phyloP scores from a whole-genome alignment of 1,140 invertebrate genomes.

The Akabosia matsudoensis region DNA sequence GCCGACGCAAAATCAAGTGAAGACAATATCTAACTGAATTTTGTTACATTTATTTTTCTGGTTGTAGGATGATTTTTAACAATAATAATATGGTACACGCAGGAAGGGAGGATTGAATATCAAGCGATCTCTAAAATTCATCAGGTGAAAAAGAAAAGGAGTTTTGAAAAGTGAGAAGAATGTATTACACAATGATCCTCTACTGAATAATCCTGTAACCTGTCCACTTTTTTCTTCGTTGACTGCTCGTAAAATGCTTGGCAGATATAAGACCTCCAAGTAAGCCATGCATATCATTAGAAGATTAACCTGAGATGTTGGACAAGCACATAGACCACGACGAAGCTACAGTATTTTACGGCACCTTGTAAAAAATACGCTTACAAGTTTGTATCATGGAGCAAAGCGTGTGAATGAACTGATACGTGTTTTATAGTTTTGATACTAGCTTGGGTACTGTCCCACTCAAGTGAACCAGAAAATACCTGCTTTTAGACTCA shows the following conservation, averaged over 20 bases:
- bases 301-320: slow-evolving; percentile 3
- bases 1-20: too few species aligned
- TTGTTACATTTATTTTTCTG: too few species aligned
- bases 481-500: too few species aligned
- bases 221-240: slow-evolving; percentile 1
- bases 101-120: too few species aligned
- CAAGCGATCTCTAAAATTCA: too few species aligned
- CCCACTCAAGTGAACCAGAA: too few species aligned
- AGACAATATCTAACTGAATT: too few species aligned
- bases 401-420: not conserved
- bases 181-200: not conserved
- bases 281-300: slow-evolving; percentile 11
- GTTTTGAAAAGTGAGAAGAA: not conserved
- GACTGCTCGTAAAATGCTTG: not conserved
- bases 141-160: not conserved
- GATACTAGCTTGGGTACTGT: not conserved
- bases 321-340: not conserved
- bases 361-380: not conserved
- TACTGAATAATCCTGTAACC: not conserved
- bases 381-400: too few species aligned
- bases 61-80: too few species aligned
- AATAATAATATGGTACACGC: too few species aligned
- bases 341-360: not conserved
- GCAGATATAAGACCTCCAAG: slow-evolving; percentile 7
- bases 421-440: not conserved